A percentile compares a stretch with the other conserved stretches of the same genome.
These are phyloP conservation scores for Coptodon rendalli DNA, from an alignment of 2,113 vertebrate genomes.

Conservation along the genomic window DNA sequence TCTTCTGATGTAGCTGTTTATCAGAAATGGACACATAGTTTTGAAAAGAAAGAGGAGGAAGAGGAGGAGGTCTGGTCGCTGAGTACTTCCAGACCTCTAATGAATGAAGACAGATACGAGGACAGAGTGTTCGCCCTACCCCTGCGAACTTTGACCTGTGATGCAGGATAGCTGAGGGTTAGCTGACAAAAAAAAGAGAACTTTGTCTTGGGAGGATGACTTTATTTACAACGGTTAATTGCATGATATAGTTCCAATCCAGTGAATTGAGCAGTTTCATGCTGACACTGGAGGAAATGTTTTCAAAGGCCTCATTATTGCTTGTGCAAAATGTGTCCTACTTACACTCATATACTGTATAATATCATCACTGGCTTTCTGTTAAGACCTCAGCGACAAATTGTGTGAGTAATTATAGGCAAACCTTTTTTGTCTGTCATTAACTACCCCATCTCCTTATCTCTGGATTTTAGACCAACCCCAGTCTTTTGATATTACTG, in stretches of 20 bases:
- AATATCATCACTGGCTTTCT: conserved; percentile 26
- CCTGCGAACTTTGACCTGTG: conserved; percentile 59
- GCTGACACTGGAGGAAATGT: conserved; percentile 15
- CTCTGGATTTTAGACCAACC: conserved; percentile 29
- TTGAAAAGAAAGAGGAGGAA: conserved; percentile 35
- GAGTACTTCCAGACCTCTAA: conserved; percentile 70
- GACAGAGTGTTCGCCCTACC: conserved; percentile 42
- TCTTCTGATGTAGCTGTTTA: conserved; percentile 48
- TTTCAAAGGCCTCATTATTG: conserved; percentile 49
- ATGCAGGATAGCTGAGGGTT: conserved; percentile 9
- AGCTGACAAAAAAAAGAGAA: not conserved
- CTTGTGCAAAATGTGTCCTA: conserved; percentile 24
- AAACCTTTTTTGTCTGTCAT: conserved; percentile 37
- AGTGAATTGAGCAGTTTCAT: conserved; percentile 14
- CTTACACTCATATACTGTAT: not conserved
- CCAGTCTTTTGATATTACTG: conserved; percentile 27
- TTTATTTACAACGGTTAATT: conserved; percentile 11
- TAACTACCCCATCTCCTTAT: conserved; percentile 29
- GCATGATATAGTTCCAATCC: not conserved
- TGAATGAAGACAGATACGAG: conserved; percentile 70
- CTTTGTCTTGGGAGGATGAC: not conserved
- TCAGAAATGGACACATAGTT: conserved; percentile 53
- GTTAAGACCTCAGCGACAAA: conserved; percentile 28
- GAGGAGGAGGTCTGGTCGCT: conserved; percentile 47
- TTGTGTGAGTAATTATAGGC: conserved; percentile 37